Evolutionary conservation across 2,888 invertebrate genomes (phyloP), one percentile per base, ranked within the genome.

Genomic region (Ennomos erosarius): DNA sequence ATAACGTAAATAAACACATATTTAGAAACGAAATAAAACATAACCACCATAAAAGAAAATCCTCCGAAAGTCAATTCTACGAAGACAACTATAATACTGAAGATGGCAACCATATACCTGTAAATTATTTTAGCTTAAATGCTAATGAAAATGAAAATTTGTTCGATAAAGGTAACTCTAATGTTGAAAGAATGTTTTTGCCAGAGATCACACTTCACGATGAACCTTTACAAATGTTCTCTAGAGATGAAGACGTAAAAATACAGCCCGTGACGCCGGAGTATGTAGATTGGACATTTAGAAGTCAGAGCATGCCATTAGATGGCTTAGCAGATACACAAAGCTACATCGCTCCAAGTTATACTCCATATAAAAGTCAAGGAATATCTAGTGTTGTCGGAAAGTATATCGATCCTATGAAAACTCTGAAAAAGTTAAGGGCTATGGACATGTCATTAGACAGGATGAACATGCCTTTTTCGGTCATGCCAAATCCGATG

Each of bases 61-160:
- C 26, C 6, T 26, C 26, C 1, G 12, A 42, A 11, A 16, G 16
- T 1, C 13, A 16, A 42, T n/a, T 9, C 10, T 26, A 26, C 13
- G 5, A 13, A 10, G 10, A 47, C 5, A 10, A 37, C n/a, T 13
- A 37, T 1, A 8, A 10, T 10, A 10, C 13, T 13, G 11, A 37
- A 37, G 26, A 13, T 5, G 37, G 4, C 10, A 10, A 37, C 4
- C 8, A 2, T 9, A 13, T 36, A 36, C 3, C 46, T 46, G 10
- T 36, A 9, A 46, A 35, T 10, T 46, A 36, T 13, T n/a, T 35
- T 10, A 36, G 36, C 10, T 9, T 46, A 36, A 36, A 36, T 10
- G 46, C 13, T 13, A 35, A 46, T 46, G 46, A 46, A 13, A 46
- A 36, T 35, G 26, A 35, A 13, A 0, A 36, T 36, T n/a, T 6